A percentile compares a stretch with the other conserved stretches of the same genome.
Evolutionary conservation across 2,888 invertebrate species (phyloP).

Genomic region (Trichopria drosophilae): DNA sequence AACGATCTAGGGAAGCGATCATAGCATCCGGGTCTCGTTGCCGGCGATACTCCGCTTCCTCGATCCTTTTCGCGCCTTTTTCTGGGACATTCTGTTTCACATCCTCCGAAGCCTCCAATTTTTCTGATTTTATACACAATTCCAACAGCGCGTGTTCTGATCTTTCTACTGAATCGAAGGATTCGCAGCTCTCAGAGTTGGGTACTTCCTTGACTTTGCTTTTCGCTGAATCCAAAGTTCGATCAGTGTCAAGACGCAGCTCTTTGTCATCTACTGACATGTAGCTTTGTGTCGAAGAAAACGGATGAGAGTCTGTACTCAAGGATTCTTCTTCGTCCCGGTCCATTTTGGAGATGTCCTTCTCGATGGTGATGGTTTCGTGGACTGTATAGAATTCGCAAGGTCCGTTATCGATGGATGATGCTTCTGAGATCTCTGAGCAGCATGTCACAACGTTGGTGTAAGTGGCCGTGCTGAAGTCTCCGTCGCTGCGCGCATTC

Average conservation of each 20-base stretch:
- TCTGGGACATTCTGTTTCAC: no score
- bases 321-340: slow-evolving; percentile 25
- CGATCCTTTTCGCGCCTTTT: slow-evolving; percentile 32
- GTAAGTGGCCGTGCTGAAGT: slow-evolving; percentile 24
- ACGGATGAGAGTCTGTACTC: slow-evolving; percentile 26
- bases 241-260: slow-evolving; percentile 15
- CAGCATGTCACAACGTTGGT: slow-evolving; percentile 18
- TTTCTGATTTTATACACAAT: slow-evolving; percentile 40
- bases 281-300: slow-evolving; percentile 37
- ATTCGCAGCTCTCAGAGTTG: slow-evolving; percentile 46
- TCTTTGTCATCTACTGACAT: slow-evolving; percentile 36
- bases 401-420: background rate
- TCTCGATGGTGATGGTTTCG: slow-evolving; percentile 27
- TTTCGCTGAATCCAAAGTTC: background rate
- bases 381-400: slow-evolving; percentile 29
- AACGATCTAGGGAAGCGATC: slow-evolving; percentile 69
- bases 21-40: slow-evolving; percentile 69
- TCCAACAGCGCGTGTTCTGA: slow-evolving; percentile 49
- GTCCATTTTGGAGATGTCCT: slow-evolving; percentile 11
- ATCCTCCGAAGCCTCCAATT: no score
- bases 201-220: slow-evolving; percentile 26
- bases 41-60: slow-evolving; percentile 57
- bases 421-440: background rate
- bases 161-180: slow-evolving; percentile 50
- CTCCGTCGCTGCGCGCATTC: slow-evolving; percentile 19